phyloP scores from a whole-genome alignment of 2,888 invertebrate genomes.

The Lasius platythorax region DNA sequence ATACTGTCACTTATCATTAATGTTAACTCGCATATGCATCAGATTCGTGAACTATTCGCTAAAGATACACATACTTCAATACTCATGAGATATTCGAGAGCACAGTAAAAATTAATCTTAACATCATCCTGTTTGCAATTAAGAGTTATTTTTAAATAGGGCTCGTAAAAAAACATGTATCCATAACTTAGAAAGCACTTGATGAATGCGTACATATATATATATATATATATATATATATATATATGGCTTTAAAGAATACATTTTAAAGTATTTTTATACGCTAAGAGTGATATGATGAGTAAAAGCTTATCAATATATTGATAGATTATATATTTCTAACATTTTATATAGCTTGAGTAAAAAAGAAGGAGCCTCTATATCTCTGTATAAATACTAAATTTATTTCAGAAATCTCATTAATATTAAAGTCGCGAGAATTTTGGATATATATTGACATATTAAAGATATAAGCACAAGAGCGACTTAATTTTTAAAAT shows the following conservation, averaged over 20 bases:
- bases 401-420: neutral
- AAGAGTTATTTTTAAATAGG: too few relatives aligned
- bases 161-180: too few relatives aligned
- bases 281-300: neutral
- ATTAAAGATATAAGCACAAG: neutral
- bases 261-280: conserved; percentile 2
- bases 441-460: too few relatives aligned
- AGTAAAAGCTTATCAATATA: neutral
- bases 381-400: neutral
- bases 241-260: neutral
- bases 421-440: neutral
- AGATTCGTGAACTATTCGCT: too few relatives aligned
- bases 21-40: too few relatives aligned
- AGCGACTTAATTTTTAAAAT: neutral
- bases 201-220: neutral
- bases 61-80: too few relatives aligned
- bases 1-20: neutral
- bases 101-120: too few relatives aligned
- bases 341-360: neutral
- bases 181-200: conserved; percentile 3
- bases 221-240: neutral
- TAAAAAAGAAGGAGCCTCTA: neutral
- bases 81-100: too few relatives aligned
- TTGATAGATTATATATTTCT: neutral
- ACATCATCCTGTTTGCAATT: too few relatives aligned